phyloP scores from a whole-genome alignment of 2,888 invertebrate species.

The Xylota sylvarum region DNA sequence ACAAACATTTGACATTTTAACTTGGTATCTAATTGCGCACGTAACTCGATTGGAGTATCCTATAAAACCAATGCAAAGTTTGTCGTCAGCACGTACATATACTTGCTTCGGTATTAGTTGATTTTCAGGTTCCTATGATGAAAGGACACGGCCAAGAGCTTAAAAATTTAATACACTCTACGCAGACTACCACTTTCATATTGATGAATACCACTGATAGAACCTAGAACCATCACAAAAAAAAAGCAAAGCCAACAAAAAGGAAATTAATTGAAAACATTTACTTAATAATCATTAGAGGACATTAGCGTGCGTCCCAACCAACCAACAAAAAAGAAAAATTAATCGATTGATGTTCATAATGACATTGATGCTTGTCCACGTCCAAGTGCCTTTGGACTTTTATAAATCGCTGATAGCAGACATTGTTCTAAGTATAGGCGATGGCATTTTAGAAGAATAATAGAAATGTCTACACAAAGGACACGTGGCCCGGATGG shows the following conservation, averaged over 20 bases:
- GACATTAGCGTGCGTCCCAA: slow-evolving; percentile 12
- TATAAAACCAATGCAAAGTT: not conserved
- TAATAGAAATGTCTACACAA: not conserved
- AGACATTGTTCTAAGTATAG: not conserved
- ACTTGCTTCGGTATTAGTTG: not conserved
- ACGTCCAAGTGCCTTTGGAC: not conserved
- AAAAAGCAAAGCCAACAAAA: slow-evolving; percentile 1
- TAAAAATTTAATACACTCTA: not conserved
- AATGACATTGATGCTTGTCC: slow-evolving; percentile 6
- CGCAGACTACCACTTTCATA: not conserved
- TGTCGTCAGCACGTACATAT: not conserved
- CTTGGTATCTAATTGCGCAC: too few relatives aligned
- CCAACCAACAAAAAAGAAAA: not conserved
- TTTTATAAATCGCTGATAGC: slow-evolving; percentile 14
- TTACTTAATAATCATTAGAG: slow-evolving; percentile 13
- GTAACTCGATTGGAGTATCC: not conserved
- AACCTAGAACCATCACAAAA: not conserved
- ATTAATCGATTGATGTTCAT: slow-evolving; percentile 23
- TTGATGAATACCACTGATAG: not conserved
- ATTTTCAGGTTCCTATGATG: not conserved
- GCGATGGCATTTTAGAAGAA: not conserved
- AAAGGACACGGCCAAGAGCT: not conserved
- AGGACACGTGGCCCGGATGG: not conserved
- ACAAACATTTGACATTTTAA: too few relatives aligned
- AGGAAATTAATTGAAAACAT: slow-evolving; percentile 25